Evolutionary conservation across 2,113 vertebrate genomes (phyloP).

Genomic region (Dendropsophus ebraccatus): DNA sequence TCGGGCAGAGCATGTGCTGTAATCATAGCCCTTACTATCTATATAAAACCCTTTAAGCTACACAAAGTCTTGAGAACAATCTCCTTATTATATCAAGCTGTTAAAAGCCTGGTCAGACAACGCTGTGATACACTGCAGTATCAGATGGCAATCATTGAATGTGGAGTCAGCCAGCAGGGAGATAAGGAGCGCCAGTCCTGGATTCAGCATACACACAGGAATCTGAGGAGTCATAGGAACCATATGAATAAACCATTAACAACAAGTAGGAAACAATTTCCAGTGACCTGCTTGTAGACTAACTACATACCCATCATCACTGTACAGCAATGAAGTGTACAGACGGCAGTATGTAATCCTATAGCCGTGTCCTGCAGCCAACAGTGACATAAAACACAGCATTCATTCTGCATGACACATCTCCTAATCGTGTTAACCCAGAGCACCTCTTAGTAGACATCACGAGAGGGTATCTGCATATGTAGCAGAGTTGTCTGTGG

Average conservation of each 20-base stretch:
- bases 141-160: constrained; percentile 1
- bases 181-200: constrained; percentile 9
- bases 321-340: not conserved
- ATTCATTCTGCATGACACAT: not conserved
- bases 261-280: not conserved
- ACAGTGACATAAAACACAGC: not conserved
- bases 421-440: not conserved
- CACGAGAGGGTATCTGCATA: not conserved
- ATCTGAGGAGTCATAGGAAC: not conserved
- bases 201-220: not conserved
- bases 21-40: too few relatives aligned
- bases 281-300: not conserved
- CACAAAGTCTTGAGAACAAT: not conserved
- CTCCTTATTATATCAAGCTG: not conserved
- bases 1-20: not conserved
- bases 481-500: not conserved
- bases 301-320: not conserved
- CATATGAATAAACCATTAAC: not conserved
- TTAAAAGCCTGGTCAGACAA: not conserved
- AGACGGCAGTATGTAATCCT: not conserved
- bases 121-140: constrained; percentile 1
- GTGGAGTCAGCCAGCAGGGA: constrained; percentile 1
- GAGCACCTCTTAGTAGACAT: not conserved
- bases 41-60: not conserved
- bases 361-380: not conserved